These are phyloP conservation scores for Neodiprion virginianus DNA, from an alignment of 1,140 invertebrate genomes.

Conservation along the genomic window DNA sequence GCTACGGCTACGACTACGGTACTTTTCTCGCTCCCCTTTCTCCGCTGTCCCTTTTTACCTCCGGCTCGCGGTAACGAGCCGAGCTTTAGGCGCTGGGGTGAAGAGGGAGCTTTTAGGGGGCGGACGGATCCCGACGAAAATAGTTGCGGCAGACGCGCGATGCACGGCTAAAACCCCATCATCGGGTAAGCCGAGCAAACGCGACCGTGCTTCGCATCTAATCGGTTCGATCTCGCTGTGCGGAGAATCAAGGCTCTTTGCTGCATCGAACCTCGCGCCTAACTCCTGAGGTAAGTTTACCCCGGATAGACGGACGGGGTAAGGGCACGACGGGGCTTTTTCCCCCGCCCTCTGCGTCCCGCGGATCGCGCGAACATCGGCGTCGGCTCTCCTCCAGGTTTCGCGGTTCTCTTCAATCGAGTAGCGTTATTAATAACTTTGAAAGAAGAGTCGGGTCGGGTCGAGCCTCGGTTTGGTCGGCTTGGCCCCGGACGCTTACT, in stretches of 20 bases:
- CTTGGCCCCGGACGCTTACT: slow-evolving; percentile 23
- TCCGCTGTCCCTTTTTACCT: neutral
- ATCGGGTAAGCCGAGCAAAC: too few relatives aligned
- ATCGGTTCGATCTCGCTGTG: too few relatives aligned
- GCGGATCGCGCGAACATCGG: neutral
- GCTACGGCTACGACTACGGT: too few relatives aligned
- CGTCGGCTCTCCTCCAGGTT: neutral
- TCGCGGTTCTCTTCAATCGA: slow-evolving; percentile 9
- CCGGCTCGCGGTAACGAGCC: neutral
- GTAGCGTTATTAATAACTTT: slow-evolving; percentile 4
- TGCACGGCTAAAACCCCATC: too few relatives aligned
- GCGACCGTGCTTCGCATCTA: too few relatives aligned
- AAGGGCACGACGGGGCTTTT: too few relatives aligned
- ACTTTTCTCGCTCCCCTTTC: too few relatives aligned
- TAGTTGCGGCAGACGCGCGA: neutral
- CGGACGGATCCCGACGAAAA: neutral
- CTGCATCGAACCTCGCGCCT: too few relatives aligned
- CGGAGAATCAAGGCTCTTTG: too few relatives aligned
- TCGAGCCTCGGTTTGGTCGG: slow-evolving; percentile 26
- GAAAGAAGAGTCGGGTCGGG: slow-evolving; percentile 10
- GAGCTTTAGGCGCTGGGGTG: neutral
- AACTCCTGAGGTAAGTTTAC: too few relatives aligned
- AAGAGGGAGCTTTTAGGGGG: neutral
- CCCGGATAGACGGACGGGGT: too few relatives aligned
- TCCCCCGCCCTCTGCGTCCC: neutral